These are phyloP conservation scores for Parasteatoda lunata DNA, from an alignment of 2,888 invertebrate genomes.

Conservation along the genomic window DNA sequence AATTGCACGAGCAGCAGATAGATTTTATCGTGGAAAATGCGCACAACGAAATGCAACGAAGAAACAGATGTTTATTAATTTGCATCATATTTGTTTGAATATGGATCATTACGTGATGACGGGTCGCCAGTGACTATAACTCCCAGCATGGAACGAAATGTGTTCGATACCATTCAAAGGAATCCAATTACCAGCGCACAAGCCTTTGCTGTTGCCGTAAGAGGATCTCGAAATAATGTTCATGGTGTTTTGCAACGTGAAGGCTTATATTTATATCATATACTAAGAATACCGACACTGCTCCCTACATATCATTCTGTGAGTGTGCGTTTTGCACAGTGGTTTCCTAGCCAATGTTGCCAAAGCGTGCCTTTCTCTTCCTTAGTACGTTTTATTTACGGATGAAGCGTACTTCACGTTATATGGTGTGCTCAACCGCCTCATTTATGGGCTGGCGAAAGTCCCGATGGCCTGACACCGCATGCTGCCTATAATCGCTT, in stretches of 20 bases:
- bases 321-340: neutral
- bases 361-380: neutral
- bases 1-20: slow-evolving; percentile 4
- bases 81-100: slow-evolving; percentile 7
- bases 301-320: neutral
- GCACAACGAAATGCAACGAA: neutral
- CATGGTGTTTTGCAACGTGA: neutral
- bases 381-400: too few relatives aligned
- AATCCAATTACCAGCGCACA: slow-evolving; percentile 9
- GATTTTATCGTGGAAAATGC: slow-evolving; percentile 1
- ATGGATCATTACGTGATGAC: neutral
- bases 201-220: slow-evolving; percentile 5
- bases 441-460: too few relatives aligned
- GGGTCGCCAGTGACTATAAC: slow-evolving; percentile 9
- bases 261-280: too few relatives aligned
- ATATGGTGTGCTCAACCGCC: too few relatives aligned
- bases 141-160: slow-evolving; percentile 1
- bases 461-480: too few relatives aligned
- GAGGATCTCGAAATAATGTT: slow-evolving; percentile 4
- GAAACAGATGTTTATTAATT: neutral
- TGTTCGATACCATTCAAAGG: slow-evolving; percentile 1
- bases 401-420: too few relatives aligned
- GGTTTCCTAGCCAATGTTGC: neutral
- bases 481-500: too few relatives aligned
- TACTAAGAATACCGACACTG: too few relatives aligned